phyloP scores from a whole-genome alignment of 1,140 invertebrate genomes.

The Sipha flava region DNA sequence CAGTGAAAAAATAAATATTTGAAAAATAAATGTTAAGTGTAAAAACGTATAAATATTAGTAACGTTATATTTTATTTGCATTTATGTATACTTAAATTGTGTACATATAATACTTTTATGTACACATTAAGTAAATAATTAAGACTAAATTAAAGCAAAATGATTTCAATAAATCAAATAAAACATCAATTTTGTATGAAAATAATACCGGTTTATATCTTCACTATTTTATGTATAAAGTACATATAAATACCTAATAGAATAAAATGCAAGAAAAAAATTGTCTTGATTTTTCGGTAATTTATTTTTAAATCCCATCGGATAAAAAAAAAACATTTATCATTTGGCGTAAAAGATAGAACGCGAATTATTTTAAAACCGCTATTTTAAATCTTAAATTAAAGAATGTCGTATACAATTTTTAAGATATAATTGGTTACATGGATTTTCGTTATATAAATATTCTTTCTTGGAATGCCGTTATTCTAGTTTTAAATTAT shows the following conservation, averaged over 20 bases:
- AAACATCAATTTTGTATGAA: too few species aligned
- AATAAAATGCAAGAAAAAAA: not conserved
- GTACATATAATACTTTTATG: too few species aligned
- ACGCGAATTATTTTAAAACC: not conserved
- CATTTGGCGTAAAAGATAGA: not conserved
- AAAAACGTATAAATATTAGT: too few species aligned
- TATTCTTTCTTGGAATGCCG: not conserved
- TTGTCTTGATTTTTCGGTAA: not conserved
- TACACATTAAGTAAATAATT: too few species aligned
- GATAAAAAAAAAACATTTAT: not conserved
- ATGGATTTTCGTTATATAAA: not conserved
- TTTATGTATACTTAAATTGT: too few species aligned
- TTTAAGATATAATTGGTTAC: not conserved
- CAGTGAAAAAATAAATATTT: too few species aligned
- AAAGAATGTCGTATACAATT: not conserved
- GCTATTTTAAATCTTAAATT: not conserved
- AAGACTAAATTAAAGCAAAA: too few species aligned
- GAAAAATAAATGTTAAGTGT: too few species aligned
- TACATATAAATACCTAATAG: not conserved
- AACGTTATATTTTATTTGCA: too few species aligned
- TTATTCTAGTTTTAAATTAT: not conserved
- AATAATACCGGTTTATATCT: too few species aligned
- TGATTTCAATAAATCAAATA: too few species aligned
- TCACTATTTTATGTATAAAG: too few species aligned
- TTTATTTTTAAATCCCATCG: not conserved